A percentile compares a stretch with the other conserved stretches of the same genome.
Conservation (phyloP, 1,140 invertebrate genomes). For the Marisa cornuarietis region DNA sequence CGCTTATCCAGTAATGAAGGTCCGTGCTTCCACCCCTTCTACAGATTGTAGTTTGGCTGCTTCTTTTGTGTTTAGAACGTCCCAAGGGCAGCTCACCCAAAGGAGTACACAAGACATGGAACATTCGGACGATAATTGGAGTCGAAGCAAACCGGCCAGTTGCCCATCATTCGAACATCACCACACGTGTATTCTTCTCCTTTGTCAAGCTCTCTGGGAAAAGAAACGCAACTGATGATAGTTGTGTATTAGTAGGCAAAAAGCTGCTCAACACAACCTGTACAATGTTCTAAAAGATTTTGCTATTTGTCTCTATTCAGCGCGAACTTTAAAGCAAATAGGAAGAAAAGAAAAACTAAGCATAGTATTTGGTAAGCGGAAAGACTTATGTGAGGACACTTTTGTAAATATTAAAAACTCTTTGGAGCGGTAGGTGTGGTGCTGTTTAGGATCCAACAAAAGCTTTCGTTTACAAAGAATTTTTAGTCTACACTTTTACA, state of each 20-base stretch:
- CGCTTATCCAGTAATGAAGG: no score
- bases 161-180: background rate
- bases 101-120: conserved; percentile 12
- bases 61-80: no score
- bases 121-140: background rate
- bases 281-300: background rate
- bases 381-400: background rate
- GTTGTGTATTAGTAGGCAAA: background rate
- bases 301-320: background rate
- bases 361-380: no score
- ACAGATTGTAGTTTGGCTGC: no score
- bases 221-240: background rate
- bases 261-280: background rate
- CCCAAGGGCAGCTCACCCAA: conserved; percentile 2
- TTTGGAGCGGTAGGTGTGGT: no score
- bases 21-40: no score
- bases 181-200: background rate
- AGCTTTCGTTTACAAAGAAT: no score
- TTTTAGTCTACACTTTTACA: no score
- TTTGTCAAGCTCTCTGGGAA: conserved; percentile 10
- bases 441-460: no score
- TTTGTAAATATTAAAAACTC: no score
- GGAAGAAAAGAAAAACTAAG: no score
- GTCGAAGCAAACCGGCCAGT: conserved; percentile 10
- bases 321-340: background rate